Evolutionary conservation across 2,888 invertebrate genomes (phyloP).

Genomic region (Epinotia brunnichana): DNA sequence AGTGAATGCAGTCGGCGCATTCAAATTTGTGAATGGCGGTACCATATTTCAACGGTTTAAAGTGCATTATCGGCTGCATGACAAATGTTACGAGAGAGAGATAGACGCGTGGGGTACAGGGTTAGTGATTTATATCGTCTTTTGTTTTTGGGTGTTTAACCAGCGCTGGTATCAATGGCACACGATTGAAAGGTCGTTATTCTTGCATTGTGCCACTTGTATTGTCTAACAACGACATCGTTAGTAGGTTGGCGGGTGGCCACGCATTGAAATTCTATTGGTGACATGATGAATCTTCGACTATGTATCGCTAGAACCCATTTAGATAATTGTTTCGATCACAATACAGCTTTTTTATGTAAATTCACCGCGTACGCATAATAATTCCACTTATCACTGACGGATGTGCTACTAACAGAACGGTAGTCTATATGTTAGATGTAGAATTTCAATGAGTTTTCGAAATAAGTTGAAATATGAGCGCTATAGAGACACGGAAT

Average conservation of each 20-base stretch:
- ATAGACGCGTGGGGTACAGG: constrained; percentile 64
- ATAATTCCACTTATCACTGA: constrained; percentile 41
- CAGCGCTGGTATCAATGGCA: constrained; percentile 73
- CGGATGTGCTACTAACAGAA: constrained; percentile 29
- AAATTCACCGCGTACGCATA: constrained; percentile 47
- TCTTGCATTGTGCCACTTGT: constrained; percentile 78
- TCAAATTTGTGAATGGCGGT: constrained; percentile 29
- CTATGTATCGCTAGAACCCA: constrained; percentile 64
- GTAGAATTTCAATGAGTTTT: constrained; percentile 45
- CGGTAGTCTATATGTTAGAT: constrained; percentile 35
- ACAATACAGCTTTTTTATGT: constrained; percentile 57
- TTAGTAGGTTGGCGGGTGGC: constrained; percentile 82
- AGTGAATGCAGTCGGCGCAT: constrained; percentile 43
- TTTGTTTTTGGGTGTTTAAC: constrained; percentile 82
- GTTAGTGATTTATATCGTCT: constrained; percentile 80
- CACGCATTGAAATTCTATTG: constrained; percentile 80
- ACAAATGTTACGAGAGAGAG: constrained; percentile 39
- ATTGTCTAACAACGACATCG: constrained; percentile 80
- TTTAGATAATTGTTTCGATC: constrained; percentile 70
- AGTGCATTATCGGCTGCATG: constrained; percentile 45
- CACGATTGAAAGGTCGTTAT: constrained; percentile 76
- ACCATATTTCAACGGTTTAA: constrained; percentile 51
- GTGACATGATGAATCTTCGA: constrained; percentile 74
- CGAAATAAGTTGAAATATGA: constrained; percentile 32
- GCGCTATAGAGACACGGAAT: neutral